phyloP scores from a whole-genome alignment of 2,113 vertebrate species.

The Zosterops japonicus region DNA sequence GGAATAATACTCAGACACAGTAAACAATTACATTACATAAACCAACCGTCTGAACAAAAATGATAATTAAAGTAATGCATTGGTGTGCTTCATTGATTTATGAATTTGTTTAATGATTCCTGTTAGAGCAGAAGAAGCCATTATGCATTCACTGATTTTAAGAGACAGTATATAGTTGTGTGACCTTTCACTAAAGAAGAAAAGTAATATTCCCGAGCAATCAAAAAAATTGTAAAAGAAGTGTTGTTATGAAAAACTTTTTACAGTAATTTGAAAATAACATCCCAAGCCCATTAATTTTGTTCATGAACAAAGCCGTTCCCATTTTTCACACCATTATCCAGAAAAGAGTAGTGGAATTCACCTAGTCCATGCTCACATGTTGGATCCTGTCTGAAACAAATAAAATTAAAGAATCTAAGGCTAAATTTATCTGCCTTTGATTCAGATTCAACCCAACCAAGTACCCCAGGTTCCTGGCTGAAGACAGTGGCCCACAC shows the following conservation, averaged over 20 bases:
- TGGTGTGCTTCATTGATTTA: conserved; percentile 88
- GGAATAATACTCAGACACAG: conserved; percentile 77
- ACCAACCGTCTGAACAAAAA: conserved; percentile 85
- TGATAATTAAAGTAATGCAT: conserved; percentile 91
- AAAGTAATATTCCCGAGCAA: conserved; percentile 41
- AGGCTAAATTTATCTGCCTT: conserved; percentile 10
- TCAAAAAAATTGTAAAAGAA: conserved; percentile 39
- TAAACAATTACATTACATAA: conserved; percentile 89
- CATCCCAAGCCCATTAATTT: conserved; percentile 42
- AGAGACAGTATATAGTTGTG: conserved; percentile 52
- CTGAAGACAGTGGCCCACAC: neutral
- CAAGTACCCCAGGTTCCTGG: neutral
- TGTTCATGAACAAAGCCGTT: conserved; percentile 33
- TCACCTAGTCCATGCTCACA: neutral
- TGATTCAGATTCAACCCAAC: neutral
- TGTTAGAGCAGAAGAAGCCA: conserved; percentile 78
- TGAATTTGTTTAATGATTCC: conserved; percentile 93
- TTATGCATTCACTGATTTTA: conserved; percentile 75
- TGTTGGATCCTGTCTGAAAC: conserved; percentile 44
- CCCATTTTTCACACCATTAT: conserved; percentile 34
- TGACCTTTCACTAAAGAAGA: conserved; percentile 65
- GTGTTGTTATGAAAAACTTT: conserved; percentile 7
- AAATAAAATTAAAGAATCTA: conserved; percentile 37
- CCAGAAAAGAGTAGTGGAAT: conserved; percentile 25
- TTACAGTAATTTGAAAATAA: conserved; percentile 58